These are phyloP conservation scores for Nibea coibor DNA, from an alignment of 2,113 vertebrate species.

Conservation along the genomic window DNA sequence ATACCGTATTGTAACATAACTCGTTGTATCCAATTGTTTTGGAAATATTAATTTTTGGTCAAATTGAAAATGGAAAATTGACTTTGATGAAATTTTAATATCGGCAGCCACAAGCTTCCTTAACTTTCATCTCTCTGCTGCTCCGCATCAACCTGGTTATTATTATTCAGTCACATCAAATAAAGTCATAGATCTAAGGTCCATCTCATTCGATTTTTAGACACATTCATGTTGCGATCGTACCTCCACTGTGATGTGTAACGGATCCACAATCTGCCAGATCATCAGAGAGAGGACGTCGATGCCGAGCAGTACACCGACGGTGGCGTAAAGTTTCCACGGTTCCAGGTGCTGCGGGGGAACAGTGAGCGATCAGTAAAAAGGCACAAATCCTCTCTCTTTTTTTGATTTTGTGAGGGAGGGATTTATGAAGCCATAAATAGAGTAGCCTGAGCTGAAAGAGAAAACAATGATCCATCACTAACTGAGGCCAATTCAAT, in stretches of 20 bases:
- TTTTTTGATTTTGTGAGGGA: conserved; percentile 42
- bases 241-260: conserved; percentile 93
- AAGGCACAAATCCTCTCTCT: conserved; percentile 38
- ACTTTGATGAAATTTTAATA: background rate
- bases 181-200: background rate
- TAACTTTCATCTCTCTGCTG: background rate
- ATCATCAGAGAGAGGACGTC: conserved; percentile 89
- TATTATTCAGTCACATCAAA: background rate
- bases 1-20: no score
- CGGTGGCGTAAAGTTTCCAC: conserved; percentile 92
- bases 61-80: background rate
- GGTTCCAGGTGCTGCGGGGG: conserved; percentile 89
- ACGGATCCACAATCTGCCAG: conserved; percentile 93
- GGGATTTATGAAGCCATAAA: conserved; percentile 68
- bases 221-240: background rate
- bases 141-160: background rate
- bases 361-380: conserved; percentile 20
- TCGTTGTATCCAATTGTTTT: background rate
- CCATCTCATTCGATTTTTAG: background rate
- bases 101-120: background rate
- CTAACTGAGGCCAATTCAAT: conserved; percentile 67
- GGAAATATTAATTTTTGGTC: background rate
- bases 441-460: conserved; percentile 50
- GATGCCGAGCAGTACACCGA: conserved; percentile 88
- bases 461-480: conserved; percentile 71